These are phyloP conservation scores for Nasua narica DNA, from an alignment of 2,797 vertebrate genomes.

Conservation along the genomic window DNA sequence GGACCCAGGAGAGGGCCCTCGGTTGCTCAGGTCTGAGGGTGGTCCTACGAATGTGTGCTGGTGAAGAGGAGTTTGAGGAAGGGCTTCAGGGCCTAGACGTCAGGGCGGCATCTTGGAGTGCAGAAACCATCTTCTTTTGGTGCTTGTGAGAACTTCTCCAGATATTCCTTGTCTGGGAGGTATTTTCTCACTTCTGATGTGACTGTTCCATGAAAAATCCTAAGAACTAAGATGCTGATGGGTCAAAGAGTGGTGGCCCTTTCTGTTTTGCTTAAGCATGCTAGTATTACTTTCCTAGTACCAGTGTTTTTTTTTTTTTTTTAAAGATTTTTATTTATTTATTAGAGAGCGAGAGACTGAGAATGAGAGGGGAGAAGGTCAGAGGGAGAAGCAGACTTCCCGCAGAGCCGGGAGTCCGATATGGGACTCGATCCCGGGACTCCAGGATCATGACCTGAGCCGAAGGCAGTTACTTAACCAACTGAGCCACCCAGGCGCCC, in stretches of 20 bases:
- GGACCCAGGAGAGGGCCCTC: neutral
- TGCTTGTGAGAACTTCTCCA: neutral
- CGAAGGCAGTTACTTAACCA: too few species aligned
- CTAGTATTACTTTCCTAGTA: neutral
- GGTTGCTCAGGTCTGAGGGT: neutral
- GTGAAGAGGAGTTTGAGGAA: neutral
- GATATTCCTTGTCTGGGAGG: neutral
- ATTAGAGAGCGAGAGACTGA: too few species aligned
- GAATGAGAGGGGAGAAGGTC: too few species aligned
- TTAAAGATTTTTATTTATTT: too few species aligned
- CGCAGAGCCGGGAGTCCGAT: too few species aligned
- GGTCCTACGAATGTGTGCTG: neutral
- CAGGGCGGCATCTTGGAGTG: neutral
- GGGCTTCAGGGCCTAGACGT: neutral
- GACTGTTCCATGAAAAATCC: neutral
- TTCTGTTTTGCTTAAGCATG: neutral
- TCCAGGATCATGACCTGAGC: too few species aligned
- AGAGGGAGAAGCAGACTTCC: too few species aligned
- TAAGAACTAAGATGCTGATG: neutral
- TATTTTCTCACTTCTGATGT: neutral
- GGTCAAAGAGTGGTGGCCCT: neutral
- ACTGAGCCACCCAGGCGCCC: too few species aligned
- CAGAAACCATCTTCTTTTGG: neutral
- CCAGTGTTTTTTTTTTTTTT: neutral
- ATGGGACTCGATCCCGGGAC: too few species aligned